Evolutionary conservation across 2,113 vertebrate genomes (phyloP), one percentile per base, ranked within the genome.

Genomic region (Chloroceryle aenea): DNA sequence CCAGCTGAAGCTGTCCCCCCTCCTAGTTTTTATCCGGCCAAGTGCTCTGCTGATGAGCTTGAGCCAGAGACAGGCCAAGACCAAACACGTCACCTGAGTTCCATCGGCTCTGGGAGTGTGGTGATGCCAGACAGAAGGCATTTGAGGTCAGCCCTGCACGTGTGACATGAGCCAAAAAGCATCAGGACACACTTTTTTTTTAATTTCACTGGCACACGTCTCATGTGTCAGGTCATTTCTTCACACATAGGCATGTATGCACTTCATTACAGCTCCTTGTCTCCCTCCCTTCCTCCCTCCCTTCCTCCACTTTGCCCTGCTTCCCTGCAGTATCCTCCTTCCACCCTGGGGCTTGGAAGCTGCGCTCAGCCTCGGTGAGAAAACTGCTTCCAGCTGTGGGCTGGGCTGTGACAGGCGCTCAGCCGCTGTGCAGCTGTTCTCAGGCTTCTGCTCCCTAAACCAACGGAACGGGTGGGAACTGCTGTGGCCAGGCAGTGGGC

Each of bases 361-460:
- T 45, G 56, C 0, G 0, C 76, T 91, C 52, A 76, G 96, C 19
- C 86, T 81, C 66, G 59, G 83, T 32, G 71, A 87, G 91, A 63
- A 94, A 97, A 97, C 85, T 93, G 90, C 34, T 97, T 97, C 93
- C 96, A 96, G 88, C 95, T 97, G 96, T 80, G 87, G 40, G 75
- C 87, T 84, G 89, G 40, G 75, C 87, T 69, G 61, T 50, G 89
- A 84, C 43, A 66, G 92, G 53, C 84, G 72, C 45, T 36, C 47
- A 67, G 82, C 63, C 17, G 2, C 84, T 4, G 16, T 13, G 81
- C 93, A 94, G 95, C 87, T 95, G 91, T 36, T 86, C 89, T 67
- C 0, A 0, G 47, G 82, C 77, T 95, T 78, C 73, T 81, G 85
- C 74, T 95, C 73, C 82, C 40, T 36, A 59, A 18, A 19, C 38